Evolutionary conservation across 2,797 vertebrate species (phyloP), one percentile per base, ranked within the genome.

Genomic region (Melopsittacus undulatus): DNA sequence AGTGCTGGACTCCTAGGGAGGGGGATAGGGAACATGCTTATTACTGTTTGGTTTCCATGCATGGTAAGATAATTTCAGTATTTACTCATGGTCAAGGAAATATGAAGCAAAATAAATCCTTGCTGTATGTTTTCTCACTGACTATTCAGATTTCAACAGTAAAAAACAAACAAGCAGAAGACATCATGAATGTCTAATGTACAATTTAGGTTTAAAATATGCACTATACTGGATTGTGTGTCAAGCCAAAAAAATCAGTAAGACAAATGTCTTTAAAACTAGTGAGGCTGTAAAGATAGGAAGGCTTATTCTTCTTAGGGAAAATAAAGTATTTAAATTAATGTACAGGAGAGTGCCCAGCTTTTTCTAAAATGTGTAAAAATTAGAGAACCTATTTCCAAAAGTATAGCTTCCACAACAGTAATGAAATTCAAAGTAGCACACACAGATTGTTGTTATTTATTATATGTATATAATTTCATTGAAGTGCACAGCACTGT

Each of bases 401-500:
- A 38, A 94, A 62, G 86, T 59, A 86, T 11, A 86, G 67, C 63
- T 89, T 69, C 85, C 52, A 26, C 63, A 90, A 82, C 56, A 82
- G 56, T 82, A 96, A 95, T 97, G 83, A 94, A 91, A 90, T 96
- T 92, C 94, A 94, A 96, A 86, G 89, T 92, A 80, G 77, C 67
- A 18, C 51, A 76, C 67, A 61, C 56, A 96, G 85, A 96, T 94
- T 94, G 70, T 70, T 94, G 82, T 91, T 97, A 94, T 96, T 97
- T 95, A 94, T 95, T 95, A 96, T 88, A 92, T 81, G 87, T 83
- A 90, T 94, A 91, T 91, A 89, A 96, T 94, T 90, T 92, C 85
- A 89, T 3, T 91, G 89, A 94, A 94, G 87, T 92, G 80, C 63
- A 91, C 59, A 90, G 77, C 70, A 80, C 63, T 91, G 59, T 92